Evolutionary conservation across 2,113 vertebrate species (phyloP), one percentile per base, ranked within the genome.

Genomic region (Orthonyx spaldingii): DNA sequence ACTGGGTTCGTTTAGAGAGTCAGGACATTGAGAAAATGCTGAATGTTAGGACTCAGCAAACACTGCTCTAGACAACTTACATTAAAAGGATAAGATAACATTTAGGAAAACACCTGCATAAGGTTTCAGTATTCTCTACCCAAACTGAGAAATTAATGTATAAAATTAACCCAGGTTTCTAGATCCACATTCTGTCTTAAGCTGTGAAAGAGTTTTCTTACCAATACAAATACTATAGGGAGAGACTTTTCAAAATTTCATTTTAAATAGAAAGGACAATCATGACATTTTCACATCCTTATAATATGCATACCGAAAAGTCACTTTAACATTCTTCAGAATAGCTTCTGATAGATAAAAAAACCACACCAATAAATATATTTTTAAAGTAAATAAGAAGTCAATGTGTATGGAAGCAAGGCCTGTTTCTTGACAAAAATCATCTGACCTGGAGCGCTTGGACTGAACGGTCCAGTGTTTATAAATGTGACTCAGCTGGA

Each of bases 401-500:
- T 69, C 82, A 33, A 27, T 41, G 15, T 63, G 18, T 72, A 41
- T 1, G 2, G 52, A 88, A 56, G 21, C 84, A 91, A 92, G 70
- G 64, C 30, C 41, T 52, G 6, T 88, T 65, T 84, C 61, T 47
- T 77, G 39, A 86, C 87, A 92, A 93, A 94, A 89, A 47, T 87
- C 53, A 69, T 81, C 56, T 77, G 71, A 88, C 23, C 10, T 19
- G 42, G 50, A 90, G 59, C 65, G 61, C 57, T 92, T 41, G 55
- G 41, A 28, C 61, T 78, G 65, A 64, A 87, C 7, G 11, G 23
- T 50, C 39, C 83, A 27, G 23, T 84, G 89, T 91, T 94, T 91
- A 79, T 88, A 92, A 86, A 49, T 42, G 46, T 42, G 30, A 66
- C 81, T 91, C 78, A 74, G 92, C 91, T 94, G 92, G 78, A 94